A percentile compares a stretch with the other conserved stretches of the same genome.
These are phyloP conservation scores for Mustelus asterias DNA, from an alignment of 2,113 vertebrate species.

Conservation along the genomic window DNA sequence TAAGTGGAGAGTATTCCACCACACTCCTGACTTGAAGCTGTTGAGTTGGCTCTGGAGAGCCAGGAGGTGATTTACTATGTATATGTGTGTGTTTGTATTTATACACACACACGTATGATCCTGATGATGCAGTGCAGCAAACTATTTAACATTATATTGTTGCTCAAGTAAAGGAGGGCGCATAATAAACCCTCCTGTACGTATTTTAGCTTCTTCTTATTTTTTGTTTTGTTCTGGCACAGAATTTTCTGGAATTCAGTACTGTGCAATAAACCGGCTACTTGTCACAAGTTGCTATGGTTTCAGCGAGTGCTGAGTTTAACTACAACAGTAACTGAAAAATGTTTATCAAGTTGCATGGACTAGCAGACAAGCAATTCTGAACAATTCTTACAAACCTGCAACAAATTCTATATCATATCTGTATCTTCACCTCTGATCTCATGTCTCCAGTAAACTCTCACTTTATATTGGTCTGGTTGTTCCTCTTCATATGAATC, in stretches of 20 bases:
- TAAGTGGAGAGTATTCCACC: no score
- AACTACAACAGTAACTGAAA: not conserved
- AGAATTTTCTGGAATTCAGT: not conserved
- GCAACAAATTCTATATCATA: not conserved
- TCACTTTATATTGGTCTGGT: not conserved
- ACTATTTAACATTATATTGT: not conserved
- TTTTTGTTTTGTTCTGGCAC: not conserved
- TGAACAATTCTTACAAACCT: not conserved
- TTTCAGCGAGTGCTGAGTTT: not conserved
- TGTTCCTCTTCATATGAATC: not conserved
- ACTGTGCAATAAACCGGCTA: not conserved
- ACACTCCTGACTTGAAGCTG: no score
- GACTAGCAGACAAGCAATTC: not conserved
- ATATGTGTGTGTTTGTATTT: no score
- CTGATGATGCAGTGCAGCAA: no score
- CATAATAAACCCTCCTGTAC: no score
- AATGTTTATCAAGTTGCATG: not conserved
- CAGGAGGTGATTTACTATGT: no score
- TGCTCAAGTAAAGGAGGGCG: not conserved
- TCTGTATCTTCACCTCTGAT: not conserved
- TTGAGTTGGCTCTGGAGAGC: no score
- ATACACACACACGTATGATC: no score
- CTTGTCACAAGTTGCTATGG: not conserved
- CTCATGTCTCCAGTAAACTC: not conserved
- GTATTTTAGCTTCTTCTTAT: not conserved